Conservation (phyloP, 2,888 invertebrate species). For the Phortica magna region DNA sequence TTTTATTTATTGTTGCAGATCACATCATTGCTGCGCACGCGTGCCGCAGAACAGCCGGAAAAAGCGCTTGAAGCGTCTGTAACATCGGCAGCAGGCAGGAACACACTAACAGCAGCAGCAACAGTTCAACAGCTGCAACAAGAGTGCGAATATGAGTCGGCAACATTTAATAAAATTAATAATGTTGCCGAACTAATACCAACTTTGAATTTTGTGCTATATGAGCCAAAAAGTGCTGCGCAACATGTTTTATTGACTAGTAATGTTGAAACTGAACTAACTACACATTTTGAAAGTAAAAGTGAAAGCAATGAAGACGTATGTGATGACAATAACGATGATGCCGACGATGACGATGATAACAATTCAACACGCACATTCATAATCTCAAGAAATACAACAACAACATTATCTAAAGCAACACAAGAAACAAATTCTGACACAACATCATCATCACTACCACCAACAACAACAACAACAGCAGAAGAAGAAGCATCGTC, state of each 20-base stretch:
- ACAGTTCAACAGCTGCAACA: constrained; percentile 41
- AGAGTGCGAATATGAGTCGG: constrained; percentile 22
- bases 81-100: constrained; percentile 38
- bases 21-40: constrained; percentile 75
- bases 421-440: constrained; percentile 44
- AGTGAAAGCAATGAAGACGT: background rate
- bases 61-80: constrained; percentile 56
- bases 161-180: constrained; percentile 54
- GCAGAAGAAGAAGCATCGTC: constrained; percentile 43
- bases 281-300: background rate
- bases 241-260: constrained; percentile 52
- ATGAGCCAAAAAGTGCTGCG: constrained; percentile 45
- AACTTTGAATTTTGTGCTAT: constrained; percentile 70
- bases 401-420: constrained; percentile 48
- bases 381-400: constrained; percentile 60
- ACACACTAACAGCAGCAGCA: constrained; percentile 38
- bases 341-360: constrained; percentile 51
- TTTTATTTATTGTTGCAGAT: constrained; percentile 63
- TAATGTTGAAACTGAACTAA: constrained; percentile 4
- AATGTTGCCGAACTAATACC: constrained; percentile 70
- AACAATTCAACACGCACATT: constrained; percentile 65
- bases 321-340: constrained; percentile 43
- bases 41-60: constrained; percentile 60
- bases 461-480: constrained; percentile 24
- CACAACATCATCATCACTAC: constrained; percentile 38